phyloP scores from a whole-genome alignment of 2,888 invertebrate species.

The Drosophila mulleri region DNA sequence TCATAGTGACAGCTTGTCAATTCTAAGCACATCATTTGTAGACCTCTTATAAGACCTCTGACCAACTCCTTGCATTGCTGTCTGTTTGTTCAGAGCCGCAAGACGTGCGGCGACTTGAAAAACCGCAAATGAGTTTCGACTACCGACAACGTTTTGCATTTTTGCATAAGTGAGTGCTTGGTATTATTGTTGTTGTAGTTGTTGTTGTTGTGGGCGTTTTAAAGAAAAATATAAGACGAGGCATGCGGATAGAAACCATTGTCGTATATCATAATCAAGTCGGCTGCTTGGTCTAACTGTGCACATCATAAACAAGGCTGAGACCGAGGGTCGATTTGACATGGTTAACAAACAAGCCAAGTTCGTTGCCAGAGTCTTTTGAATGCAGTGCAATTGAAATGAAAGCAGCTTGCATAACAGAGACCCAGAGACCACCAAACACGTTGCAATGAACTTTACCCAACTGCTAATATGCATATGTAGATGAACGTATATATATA shows the following conservation, averaged over 20 bases:
- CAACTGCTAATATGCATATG: conserved; percentile 2
- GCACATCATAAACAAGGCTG: conserved; percentile 59
- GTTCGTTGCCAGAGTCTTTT: conserved; percentile 75
- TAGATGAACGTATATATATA: neutral
- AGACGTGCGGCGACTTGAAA: conserved; percentile 72
- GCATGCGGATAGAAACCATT: conserved; percentile 42
- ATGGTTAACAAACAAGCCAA: conserved; percentile 56
- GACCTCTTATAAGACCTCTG: conserved; percentile 44
- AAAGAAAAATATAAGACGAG: neutral
- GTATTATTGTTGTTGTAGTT: conserved; percentile 29
- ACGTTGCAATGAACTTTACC: conserved; percentile 17
- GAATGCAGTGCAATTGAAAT: conserved; percentile 38
- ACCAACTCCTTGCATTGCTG: conserved; percentile 48
- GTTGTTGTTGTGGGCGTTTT: conserved; percentile 49
- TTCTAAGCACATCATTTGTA: conserved; percentile 72
- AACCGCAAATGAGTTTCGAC: conserved; percentile 74
- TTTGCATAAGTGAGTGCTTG: conserved; percentile 62
- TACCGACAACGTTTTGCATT: conserved; percentile 64
- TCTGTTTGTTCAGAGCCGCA: conserved; percentile 70
- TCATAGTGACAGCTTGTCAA: conserved; percentile 71
- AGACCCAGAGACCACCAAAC: conserved; percentile 62
- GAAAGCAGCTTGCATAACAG: conserved; percentile 57
- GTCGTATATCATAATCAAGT: conserved; percentile 75
- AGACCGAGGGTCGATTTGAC: conserved; percentile 41
- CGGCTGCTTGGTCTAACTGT: conserved; percentile 49